These are phyloP conservation scores for Cairina moschata DNA, from an alignment of 2,113 vertebrate genomes.

Conservation along the genomic window DNA sequence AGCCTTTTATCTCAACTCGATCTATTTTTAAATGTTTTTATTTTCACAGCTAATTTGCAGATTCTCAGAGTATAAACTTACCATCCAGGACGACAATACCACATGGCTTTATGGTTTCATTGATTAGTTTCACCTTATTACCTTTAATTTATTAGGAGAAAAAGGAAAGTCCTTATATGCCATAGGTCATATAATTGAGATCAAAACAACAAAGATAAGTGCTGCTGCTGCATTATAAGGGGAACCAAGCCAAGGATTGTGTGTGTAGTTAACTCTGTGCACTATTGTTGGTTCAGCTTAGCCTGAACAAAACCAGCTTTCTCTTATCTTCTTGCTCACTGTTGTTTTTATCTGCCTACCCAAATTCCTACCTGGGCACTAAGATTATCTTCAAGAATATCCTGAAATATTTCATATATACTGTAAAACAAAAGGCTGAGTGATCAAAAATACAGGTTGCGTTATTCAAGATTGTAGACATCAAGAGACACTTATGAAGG, in stretches of 20 bases:
- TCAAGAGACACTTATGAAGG: not conserved
- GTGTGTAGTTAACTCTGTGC: not conserved
- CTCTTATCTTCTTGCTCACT: not conserved
- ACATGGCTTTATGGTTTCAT: slow-evolving; percentile 63
- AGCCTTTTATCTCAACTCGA: slow-evolving; percentile 58
- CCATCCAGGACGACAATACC: slow-evolving; percentile 18
- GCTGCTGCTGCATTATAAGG: not conserved
- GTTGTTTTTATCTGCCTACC: not conserved
- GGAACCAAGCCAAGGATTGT: not conserved
- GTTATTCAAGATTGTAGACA: not conserved
- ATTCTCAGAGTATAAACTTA: slow-evolving; percentile 56
- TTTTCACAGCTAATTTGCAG: slow-evolving; percentile 68
- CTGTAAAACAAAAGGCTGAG: not conserved
- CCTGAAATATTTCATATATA: not conserved
- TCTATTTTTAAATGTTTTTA: slow-evolving; percentile 63
- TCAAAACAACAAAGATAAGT: not conserved
- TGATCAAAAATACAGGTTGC: not conserved
- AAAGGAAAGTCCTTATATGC: slow-evolving; percentile 18
- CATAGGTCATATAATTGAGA: slow-evolving; percentile 36
- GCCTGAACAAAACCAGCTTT: not conserved
- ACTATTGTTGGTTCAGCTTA: not conserved
- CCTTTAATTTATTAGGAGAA: slow-evolving; percentile 56
- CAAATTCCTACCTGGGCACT: not conserved
- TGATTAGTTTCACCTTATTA: slow-evolving; percentile 73
- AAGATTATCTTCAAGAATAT: not conserved